These are phyloP conservation scores for Trogon surrucura DNA, from an alignment of 2,113 vertebrate genomes.

Conservation along the genomic window DNA sequence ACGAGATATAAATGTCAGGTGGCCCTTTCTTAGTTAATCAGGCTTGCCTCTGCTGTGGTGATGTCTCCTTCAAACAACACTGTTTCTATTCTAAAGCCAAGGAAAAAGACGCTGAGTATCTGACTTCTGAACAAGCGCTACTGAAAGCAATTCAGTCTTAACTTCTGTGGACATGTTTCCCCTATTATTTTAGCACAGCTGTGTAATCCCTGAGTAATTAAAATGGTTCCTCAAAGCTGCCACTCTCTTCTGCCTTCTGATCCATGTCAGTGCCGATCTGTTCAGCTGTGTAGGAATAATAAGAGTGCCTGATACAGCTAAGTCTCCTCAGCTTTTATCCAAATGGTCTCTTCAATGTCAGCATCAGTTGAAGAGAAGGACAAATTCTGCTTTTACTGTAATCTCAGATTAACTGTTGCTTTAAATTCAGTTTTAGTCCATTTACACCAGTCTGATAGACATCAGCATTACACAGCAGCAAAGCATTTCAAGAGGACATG, in stretches of 20 bases:
- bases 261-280: not conserved
- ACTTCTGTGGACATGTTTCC: not conserved
- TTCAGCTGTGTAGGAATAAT: slow-evolving; percentile 23
- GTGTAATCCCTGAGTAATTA: slow-evolving; percentile 63
- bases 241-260: slow-evolving; percentile 30
- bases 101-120: not conserved
- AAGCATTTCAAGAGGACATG: not conserved
- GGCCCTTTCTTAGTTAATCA: not conserved
- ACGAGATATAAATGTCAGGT: not conserved
- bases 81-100: not conserved
- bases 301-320: slow-evolving; percentile 31
- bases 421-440: slow-evolving; percentile 8
- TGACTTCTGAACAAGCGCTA: slow-evolving; percentile 22
- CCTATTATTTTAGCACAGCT: slow-evolving; percentile 38
- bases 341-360: not conserved
- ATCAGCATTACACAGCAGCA: not conserved
- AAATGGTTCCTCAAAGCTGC: not conserved
- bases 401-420: slow-evolving; percentile 21
- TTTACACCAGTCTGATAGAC: not conserved
- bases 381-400: slow-evolving; percentile 2
- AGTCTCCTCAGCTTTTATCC: slow-evolving; percentile 31
- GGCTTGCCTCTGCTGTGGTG: not conserved
- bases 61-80: not conserved
- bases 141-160: not conserved
- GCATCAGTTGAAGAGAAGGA: not conserved